Conservation (phyloP, 2,113 vertebrate genomes). For the Monopterus albus region DNA sequence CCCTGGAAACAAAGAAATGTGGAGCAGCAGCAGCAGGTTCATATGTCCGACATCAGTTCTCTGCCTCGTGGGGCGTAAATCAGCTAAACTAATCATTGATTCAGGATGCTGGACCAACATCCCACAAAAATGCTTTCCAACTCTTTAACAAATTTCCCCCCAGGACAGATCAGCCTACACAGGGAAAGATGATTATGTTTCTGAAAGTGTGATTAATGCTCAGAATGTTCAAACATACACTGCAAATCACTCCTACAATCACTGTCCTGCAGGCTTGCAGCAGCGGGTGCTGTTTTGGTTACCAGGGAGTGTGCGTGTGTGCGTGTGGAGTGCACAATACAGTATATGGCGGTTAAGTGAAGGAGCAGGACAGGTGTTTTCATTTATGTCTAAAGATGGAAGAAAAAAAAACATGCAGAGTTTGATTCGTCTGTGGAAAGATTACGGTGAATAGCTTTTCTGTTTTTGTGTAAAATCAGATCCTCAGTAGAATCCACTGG, state of each 20-base stretch:
- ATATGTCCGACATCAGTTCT: constrained; percentile 25
- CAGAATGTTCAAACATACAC: constrained; percentile 15
- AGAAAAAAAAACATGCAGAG: constrained; percentile 32
- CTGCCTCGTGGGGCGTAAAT: constrained; percentile 40
- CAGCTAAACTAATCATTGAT: constrained; percentile 40
- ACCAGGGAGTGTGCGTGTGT: too few relatives aligned
- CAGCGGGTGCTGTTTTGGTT: constrained; percentile 18
- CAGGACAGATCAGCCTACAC: constrained; percentile 12
- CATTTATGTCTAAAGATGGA: constrained; percentile 24
- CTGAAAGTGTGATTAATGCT: constrained; percentile 59
- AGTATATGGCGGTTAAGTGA: constrained; percentile 1
- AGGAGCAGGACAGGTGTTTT: constrained; percentile 38
- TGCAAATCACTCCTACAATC: constrained; percentile 17
- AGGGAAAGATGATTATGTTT: constrained; percentile 51
- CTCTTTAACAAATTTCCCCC: constrained; percentile 27
- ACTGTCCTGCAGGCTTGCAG: constrained; percentile 30
- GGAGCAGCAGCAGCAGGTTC: constrained; percentile 34
- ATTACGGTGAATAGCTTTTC: constrained; percentile 29
- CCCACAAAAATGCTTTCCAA: constrained; percentile 28
- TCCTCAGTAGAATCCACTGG: neutral
- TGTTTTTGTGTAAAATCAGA: constrained; percentile 45
- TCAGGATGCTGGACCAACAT: constrained; percentile 26
- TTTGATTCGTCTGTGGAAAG: constrained; percentile 18
- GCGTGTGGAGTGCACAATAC: constrained; percentile 4
- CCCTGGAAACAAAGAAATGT: constrained; percentile 31